These are phyloP conservation scores for Tangara arthus DNA, from an alignment of 2,797 vertebrate genomes.

Conservation along the genomic window DNA sequence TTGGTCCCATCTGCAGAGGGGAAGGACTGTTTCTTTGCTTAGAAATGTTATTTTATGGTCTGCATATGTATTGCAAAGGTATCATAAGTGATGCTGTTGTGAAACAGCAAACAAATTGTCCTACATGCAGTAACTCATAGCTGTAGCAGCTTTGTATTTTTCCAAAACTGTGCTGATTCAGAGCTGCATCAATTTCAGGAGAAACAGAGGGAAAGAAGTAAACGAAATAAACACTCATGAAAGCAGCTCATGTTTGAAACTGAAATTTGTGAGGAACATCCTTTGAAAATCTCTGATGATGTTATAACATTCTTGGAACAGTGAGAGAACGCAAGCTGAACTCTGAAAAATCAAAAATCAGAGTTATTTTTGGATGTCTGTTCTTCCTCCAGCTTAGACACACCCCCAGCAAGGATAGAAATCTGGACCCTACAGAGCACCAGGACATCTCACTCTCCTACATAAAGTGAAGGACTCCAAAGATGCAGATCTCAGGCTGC, in stretches of 20 bases:
- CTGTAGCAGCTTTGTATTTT: neutral
- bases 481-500: neutral
- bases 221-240: neutral
- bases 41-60: neutral
- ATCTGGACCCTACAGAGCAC: neutral
- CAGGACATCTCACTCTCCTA: neutral
- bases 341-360: neutral
- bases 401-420: neutral
- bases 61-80: neutral
- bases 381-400: neutral
- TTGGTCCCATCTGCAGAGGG: neutral
- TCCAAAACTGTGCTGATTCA: neutral
- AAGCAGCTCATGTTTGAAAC: neutral
- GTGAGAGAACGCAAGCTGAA: neutral
- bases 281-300: constrained; percentile 3
- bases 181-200: neutral
- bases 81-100: neutral
- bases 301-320: neutral
- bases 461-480: accelerated
- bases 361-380: neutral
- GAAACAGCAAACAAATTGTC: neutral
- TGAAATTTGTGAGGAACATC: constrained; percentile 21
- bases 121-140: neutral
- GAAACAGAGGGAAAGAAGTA: neutral
- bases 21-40: neutral